A percentile compares a stretch with the other conserved stretches of the same genome.
Conservation (phyloP, 2,797 vertebrate genomes). For the Poecilia gillii region DNA sequence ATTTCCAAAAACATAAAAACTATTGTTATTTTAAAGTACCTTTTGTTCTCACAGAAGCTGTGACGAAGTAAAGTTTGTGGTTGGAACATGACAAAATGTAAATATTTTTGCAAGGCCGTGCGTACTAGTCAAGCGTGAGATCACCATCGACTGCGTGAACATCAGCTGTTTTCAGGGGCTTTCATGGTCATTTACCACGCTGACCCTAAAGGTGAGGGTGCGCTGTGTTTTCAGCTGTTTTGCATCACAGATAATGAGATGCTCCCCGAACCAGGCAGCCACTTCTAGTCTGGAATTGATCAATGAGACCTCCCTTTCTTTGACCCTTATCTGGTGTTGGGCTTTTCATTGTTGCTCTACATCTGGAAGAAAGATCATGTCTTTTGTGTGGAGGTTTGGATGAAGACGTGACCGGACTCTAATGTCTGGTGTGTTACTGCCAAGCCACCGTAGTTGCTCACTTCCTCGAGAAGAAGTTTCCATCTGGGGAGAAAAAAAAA, state of each 20-base stretch:
- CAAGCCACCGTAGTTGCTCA: constrained; percentile 77
- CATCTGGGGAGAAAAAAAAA: constrained; percentile 44
- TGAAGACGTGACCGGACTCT: constrained; percentile 76
- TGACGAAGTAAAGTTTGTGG: background rate
- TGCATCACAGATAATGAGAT: constrained; percentile 73
- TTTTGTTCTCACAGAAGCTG: background rate
- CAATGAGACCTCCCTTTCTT: constrained; percentile 61
- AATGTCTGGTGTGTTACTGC: constrained; percentile 65
- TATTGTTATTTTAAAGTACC: background rate
- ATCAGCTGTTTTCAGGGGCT: constrained; percentile 3
- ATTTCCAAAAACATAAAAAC: background rate
- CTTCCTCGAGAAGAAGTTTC: constrained; percentile 75
- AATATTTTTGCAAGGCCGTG: background rate
- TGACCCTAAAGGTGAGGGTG: constrained; percentile 53
- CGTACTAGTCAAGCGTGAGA: background rate
- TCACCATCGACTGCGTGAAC: constrained; percentile 1
- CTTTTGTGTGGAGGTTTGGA: constrained; percentile 60
- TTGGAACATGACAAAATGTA: background rate
- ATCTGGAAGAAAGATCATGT: constrained; percentile 76
- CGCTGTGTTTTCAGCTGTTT: constrained; percentile 68
- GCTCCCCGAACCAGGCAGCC: constrained; percentile 60
- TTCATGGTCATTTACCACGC: constrained; percentile 33
- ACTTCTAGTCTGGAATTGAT: constrained; percentile 70
- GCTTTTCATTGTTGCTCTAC: constrained; percentile 62
- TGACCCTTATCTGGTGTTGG: constrained; percentile 75